Conservation (phyloP, 2,888 invertebrate genomes). For the Unio delphinus region DNA sequence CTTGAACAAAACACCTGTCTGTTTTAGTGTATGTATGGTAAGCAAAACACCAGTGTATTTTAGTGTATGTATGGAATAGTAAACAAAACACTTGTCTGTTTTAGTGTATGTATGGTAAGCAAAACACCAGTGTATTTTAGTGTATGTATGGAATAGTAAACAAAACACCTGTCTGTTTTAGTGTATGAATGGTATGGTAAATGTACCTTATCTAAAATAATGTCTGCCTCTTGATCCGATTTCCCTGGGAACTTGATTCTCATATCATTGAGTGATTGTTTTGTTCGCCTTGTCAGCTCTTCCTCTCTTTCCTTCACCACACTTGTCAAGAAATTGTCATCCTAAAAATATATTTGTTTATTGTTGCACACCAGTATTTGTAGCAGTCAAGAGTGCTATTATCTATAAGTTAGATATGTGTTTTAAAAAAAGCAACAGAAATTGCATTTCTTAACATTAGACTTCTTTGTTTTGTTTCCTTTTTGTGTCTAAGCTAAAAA, state of each 20-base stretch:
- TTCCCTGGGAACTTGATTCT: conserved; percentile 71
- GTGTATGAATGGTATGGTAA: neutral
- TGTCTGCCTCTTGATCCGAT: conserved; percentile 67
- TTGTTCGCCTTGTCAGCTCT: conserved; percentile 59
- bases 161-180: too few relatives aligned
- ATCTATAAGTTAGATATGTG: neutral
- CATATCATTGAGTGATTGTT: conserved; percentile 67
- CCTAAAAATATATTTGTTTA: conserved; percentile 26
- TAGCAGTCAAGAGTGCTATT: neutral
- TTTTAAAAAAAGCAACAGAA: too few relatives aligned
- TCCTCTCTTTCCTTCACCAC: conserved; percentile 61
- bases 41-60: neutral
- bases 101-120: too few relatives aligned
- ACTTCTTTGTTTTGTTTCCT: too few relatives aligned
- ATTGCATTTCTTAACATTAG: too few relatives aligned
- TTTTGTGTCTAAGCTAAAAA: too few relatives aligned
- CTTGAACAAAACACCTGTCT: too few relatives aligned
- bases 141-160: too few relatives aligned
- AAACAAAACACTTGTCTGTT: too few relatives aligned
- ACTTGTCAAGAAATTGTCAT: conserved; percentile 48
- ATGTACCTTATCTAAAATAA: conserved; percentile 63
- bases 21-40: too few relatives aligned
- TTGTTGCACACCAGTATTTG: too few relatives aligned
- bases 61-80: too few relatives aligned
- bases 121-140: neutral